phyloP scores from a whole-genome alignment of 2,888 invertebrate genomes.

The Drosophila koepferae region DNA sequence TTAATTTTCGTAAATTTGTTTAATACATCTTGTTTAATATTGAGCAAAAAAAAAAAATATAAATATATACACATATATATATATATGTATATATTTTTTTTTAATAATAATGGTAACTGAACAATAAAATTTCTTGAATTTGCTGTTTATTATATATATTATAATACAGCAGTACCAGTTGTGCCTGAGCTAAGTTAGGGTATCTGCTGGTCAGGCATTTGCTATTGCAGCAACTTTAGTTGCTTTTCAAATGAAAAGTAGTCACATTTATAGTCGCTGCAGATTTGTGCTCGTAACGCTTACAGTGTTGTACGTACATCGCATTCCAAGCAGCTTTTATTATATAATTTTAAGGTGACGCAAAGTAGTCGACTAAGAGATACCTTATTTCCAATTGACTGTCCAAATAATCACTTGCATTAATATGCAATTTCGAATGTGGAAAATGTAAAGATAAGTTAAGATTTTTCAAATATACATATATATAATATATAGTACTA shows the following conservation, averaged over 20 bases:
- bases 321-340: slow-evolving; percentile 8
- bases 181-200: rapidly evolving
- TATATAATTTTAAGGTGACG: neutral
- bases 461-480: no score
- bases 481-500: no score
- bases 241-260: slow-evolving; percentile 16
- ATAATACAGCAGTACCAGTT: neutral
- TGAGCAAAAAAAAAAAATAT: no score
- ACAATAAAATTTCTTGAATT: no score
- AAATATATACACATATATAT: no score
- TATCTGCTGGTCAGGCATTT: slow-evolving; percentile 2
- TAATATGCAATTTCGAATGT: neutral
- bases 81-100: no score
- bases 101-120: no score
- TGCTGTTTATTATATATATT: neutral
- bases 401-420: neutral
- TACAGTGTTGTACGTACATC: slow-evolving; percentile 23
- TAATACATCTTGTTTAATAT: no score
- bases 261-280: slow-evolving; percentile 30
- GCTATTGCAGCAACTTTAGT: neutral
- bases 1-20: no score
- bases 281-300: slow-evolving; percentile 38
- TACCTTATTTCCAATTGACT: neutral
- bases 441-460: neutral
- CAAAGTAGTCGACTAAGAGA: neutral